Conservation (phyloP, 2,888 invertebrate species). For the Ryuthela nishihirai region DNA sequence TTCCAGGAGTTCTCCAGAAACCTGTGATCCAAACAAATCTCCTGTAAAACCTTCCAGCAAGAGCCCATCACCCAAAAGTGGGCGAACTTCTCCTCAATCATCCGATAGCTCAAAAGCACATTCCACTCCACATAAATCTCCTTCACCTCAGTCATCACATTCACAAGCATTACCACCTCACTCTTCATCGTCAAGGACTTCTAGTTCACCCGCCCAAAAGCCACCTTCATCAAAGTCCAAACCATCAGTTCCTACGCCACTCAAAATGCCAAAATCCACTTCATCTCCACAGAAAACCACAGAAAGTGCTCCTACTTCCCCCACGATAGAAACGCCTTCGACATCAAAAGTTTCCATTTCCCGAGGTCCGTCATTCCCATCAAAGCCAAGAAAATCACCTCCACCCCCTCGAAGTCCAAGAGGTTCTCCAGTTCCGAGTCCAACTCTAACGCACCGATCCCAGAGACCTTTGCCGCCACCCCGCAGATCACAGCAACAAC, state of each 20-base stretch:
- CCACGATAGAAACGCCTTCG: constrained; percentile 15
- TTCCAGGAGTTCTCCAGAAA: background rate
- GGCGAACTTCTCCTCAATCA: background rate
- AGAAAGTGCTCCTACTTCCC: constrained; percentile 9
- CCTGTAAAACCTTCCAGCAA: no score
- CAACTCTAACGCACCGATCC: no score
- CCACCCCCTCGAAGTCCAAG: constrained; percentile 1
- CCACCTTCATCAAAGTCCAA: no score
- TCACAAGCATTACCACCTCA: background rate
- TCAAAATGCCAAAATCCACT: background rate
- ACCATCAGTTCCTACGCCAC: constrained; percentile 15
- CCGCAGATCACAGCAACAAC: no score
- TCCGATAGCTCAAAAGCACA: background rate
- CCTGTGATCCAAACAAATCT: no score
- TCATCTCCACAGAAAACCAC: constrained; percentile 5
- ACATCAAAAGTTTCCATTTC: background rate
- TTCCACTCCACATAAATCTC: background rate
- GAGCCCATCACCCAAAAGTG: no score
- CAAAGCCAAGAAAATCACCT: background rate
- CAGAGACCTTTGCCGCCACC: no score
- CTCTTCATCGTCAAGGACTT: no score
- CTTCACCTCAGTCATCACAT: background rate
- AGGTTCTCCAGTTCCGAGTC: no score
- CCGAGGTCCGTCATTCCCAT: constrained; percentile 8
- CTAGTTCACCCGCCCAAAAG: no score